These are phyloP conservation scores for Xanthia togata DNA, from an alignment of 2,888 invertebrate genomes.

Conservation along the genomic window DNA sequence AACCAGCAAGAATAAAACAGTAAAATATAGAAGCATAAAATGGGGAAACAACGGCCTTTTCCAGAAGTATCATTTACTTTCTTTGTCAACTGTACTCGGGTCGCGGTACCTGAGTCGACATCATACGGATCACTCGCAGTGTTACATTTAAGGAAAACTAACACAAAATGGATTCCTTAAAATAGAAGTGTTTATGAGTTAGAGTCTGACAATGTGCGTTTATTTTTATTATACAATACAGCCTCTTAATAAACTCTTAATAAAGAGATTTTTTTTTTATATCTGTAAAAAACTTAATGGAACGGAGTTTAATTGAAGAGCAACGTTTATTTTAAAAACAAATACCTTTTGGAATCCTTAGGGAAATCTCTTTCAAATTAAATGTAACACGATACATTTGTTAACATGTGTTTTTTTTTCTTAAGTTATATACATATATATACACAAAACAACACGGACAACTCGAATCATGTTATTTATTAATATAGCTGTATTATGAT, in stretches of 20 bases:
- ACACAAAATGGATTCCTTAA: background rate
- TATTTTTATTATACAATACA: slow-evolving; percentile 11
- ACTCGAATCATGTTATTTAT: no score
- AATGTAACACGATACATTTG: no score
- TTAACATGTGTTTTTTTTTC: no score
- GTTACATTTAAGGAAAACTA: slow-evolving; percentile 18
- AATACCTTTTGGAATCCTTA: background rate
- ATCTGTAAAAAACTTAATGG: background rate
- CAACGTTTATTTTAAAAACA: background rate
- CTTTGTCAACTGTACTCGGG: background rate
- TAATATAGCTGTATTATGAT: no score
- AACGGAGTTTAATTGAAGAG: background rate
- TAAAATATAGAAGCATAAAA: background rate
- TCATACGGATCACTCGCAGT: background rate
- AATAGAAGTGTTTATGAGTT: slow-evolving; percentile 8
- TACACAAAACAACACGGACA: no score
- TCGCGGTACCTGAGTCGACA: background rate
- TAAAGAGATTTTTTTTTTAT: no score
- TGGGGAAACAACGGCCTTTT: background rate
- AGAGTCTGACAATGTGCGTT: slow-evolving; percentile 3
- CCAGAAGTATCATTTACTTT: slow-evolving; percentile 3
- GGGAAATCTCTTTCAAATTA: no score
- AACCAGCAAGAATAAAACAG: background rate
- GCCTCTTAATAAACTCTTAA: background rate
- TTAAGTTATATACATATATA: no score